Conservation (phyloP, 2,113 vertebrate genomes). For the Lutjanus erythropterus region DNA sequence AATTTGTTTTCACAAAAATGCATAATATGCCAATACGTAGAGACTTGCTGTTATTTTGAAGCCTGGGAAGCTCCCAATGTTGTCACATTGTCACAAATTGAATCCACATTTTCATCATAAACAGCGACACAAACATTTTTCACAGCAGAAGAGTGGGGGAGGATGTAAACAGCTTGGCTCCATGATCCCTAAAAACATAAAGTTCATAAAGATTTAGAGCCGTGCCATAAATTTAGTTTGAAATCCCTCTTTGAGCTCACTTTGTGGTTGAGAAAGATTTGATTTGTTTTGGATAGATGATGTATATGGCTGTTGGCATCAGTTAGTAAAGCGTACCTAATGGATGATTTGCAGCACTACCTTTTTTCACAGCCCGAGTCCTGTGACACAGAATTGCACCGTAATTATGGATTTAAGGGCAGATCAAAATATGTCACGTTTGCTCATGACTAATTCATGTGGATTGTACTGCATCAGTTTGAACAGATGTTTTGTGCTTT, state of each 20-base stretch:
- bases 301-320: slow-evolving; percentile 57
- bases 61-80: slow-evolving; percentile 35
- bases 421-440: slow-evolving; percentile 74
- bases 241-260: slow-evolving; percentile 50
- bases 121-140: slow-evolving; percentile 55
- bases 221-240: slow-evolving; percentile 44
- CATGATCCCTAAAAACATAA: slow-evolving; percentile 42
- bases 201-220: slow-evolving; percentile 62
- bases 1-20: slow-evolving; percentile 30
- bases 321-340: slow-evolving; percentile 56
- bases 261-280: slow-evolving; percentile 54
- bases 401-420: slow-evolving; percentile 74
- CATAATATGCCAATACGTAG: slow-evolving; percentile 35
- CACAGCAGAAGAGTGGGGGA: slow-evolving; percentile 35
- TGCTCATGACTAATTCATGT: slow-evolving; percentile 74
- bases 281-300: slow-evolving; percentile 62
- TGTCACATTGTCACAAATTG: slow-evolving; percentile 60
- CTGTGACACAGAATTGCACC: slow-evolving; percentile 57
- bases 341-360: slow-evolving; percentile 63
- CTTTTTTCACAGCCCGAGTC: slow-evolving; percentile 48
- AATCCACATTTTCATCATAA: slow-evolving; percentile 50
- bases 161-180: slow-evolving; percentile 51
- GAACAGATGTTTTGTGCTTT: slow-evolving; percentile 65
- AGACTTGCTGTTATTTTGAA: slow-evolving; percentile 53
- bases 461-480: slow-evolving; percentile 50